Evolutionary conservation across 2,888 invertebrate species (phyloP).

Genomic region (Stenotaenia linearis): DNA sequence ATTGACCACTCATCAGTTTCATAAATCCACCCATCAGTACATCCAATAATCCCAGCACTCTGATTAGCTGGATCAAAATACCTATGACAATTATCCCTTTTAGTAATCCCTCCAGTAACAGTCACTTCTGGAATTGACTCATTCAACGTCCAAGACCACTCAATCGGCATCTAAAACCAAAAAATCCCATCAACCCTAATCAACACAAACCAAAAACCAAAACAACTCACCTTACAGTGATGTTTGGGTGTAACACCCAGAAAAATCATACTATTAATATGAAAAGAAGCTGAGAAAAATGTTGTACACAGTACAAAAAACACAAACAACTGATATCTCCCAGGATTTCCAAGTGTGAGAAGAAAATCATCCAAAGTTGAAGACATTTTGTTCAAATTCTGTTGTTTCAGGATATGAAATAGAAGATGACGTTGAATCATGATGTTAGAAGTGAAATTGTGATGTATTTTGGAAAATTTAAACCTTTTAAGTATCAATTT

Average conservation of each 20-base stretch:
- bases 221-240: conserved; percentile 11
- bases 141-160: background rate
- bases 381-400: background rate
- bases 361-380: conserved; percentile 14
- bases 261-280: conserved; percentile 10
- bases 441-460: too few species aligned
- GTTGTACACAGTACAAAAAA: background rate
- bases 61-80: background rate
- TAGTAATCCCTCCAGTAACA: background rate
- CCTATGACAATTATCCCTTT: conserved; percentile 8
- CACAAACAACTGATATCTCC: conserved; percentile 21
- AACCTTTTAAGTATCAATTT: background rate
- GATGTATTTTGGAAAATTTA: background rate
- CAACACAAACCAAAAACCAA: background rate
- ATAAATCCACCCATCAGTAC: conserved; percentile 1
- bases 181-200: too few species aligned
- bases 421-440: background rate
- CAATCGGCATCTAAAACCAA: background rate
- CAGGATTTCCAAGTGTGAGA: background rate
- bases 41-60: background rate
- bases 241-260: background rate
- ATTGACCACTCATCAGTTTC: background rate
- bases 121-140: conserved; percentile 27
- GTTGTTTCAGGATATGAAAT: background rate
- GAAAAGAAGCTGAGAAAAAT: conserved; percentile 11